Evolutionary conservation across 92 coral and sea anemone genomes (phyloP).

Genomic region (Chrysogorgia sp.): DNA sequence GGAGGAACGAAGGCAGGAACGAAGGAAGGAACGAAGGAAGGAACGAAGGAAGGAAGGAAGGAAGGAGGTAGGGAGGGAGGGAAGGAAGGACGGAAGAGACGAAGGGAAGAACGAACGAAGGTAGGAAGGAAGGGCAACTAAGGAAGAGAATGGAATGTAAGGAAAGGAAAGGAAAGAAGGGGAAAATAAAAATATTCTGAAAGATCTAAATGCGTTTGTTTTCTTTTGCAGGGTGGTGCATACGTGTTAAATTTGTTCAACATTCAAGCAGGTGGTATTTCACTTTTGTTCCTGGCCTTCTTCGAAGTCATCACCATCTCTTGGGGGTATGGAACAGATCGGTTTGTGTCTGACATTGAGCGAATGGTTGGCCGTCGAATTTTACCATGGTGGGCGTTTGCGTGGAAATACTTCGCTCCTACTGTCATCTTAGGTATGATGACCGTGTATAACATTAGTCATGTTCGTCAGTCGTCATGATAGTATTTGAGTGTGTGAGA

Average conservation of each 20-base stretch:
- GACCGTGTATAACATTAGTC: too few species aligned
- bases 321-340: constrained; percentile 95
- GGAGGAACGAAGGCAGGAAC: background rate
- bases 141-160: background rate
- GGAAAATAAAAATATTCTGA: too few species aligned
- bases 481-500: too few species aligned
- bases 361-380: constrained; percentile 88
- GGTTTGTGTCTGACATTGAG: constrained; percentile 83
- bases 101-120: too few species aligned
- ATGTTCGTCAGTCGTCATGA: too few species aligned
- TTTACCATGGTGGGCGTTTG: constrained; percentile 93
- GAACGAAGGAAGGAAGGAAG: background rate
- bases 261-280: constrained; percentile 91
- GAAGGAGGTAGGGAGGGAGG: background rate
- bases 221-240: constrained; percentile 74
- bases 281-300: constrained; percentile 90
- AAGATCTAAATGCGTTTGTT: background rate
- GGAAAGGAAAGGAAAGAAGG: too few species aligned
- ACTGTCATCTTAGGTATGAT: constrained; percentile 80
- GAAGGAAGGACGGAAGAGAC: background rate
- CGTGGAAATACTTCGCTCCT: constrained; percentile 91
- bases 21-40: background rate
- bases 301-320: constrained; percentile 85
- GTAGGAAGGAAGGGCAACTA: too few species aligned
- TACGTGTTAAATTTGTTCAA: constrained; percentile 86